phyloP scores from a whole-genome alignment of 2,113 vertebrate genomes.

The Arothron firmamentum region DNA sequence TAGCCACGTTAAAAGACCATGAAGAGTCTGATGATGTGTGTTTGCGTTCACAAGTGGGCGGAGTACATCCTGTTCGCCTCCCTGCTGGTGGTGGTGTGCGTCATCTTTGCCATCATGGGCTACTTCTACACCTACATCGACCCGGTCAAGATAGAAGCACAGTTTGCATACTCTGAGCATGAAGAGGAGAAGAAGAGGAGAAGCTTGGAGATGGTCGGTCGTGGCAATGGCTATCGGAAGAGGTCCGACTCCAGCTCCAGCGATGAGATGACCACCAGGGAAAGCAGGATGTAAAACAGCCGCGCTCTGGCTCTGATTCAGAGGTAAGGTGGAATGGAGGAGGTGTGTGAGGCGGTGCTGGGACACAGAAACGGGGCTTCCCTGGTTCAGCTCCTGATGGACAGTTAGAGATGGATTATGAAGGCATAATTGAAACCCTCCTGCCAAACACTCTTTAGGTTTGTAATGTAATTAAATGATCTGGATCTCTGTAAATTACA shows the following conservation, averaged over 20 bases:
- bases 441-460: not conserved
- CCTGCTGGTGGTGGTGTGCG: slow-evolving; percentile 80
- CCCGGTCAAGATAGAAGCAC: slow-evolving; percentile 82
- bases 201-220: slow-evolving; percentile 34
- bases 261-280: not conserved
- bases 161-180: slow-evolving; percentile 54
- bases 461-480: slow-evolving; percentile 8
- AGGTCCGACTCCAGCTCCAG: slow-evolving; percentile 20
- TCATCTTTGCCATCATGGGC: slow-evolving; percentile 88
- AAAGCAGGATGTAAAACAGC: slow-evolving; percentile 51
- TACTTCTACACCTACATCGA: slow-evolving; percentile 88
- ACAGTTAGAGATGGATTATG: slow-evolving; percentile 12
- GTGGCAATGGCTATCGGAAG: not conserved
- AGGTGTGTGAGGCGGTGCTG: not conserved
- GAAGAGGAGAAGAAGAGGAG: slow-evolving; percentile 50
- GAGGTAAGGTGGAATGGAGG: slow-evolving; percentile 1
- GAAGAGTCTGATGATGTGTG: not conserved
- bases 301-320: not conserved
- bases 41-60: slow-evolving; percentile 79
- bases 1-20: no score
- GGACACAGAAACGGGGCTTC: slow-evolving; percentile 6
- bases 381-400: not conserved
- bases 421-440: not conserved
- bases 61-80: slow-evolving; percentile 92
- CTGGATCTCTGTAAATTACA: slow-evolving; percentile 10